A percentile compares a stretch with the other conserved stretches of the same genome.
Evolutionary conservation across 2,888 invertebrate species (phyloP).

Genomic region (Hedychridium roseum): DNA sequence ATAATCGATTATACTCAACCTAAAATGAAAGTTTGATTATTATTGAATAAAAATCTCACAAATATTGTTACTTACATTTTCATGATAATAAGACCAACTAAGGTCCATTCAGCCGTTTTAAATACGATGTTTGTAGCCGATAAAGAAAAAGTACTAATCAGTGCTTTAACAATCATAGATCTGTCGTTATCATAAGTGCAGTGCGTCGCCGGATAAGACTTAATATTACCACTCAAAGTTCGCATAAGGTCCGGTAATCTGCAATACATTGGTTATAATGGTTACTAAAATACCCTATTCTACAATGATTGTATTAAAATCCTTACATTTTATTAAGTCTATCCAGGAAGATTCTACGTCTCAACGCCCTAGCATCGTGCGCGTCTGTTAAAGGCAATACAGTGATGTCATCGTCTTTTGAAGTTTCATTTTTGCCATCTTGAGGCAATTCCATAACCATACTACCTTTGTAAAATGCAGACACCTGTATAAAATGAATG

Average conservation of each 20-base stretch:
- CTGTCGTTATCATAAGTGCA: conserved; percentile 39
- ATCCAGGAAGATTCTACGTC: conserved; percentile 75
- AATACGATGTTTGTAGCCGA: conserved; percentile 77
- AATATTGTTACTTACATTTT: conserved; percentile 74
- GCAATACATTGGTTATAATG: conserved; percentile 18
- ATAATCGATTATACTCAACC: conserved; percentile 51
- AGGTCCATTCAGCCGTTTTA: conserved; percentile 76
- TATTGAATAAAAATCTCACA: no score
- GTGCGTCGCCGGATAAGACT: conserved; percentile 22
- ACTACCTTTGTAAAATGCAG: conserved; percentile 70
- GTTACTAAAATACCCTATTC: background rate
- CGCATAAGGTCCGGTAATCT: conserved; percentile 68
- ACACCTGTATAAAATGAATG: conserved; percentile 61
- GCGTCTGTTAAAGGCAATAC: conserved; percentile 73
- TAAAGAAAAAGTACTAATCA: conserved; percentile 74
- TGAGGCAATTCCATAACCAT: conserved; percentile 56
- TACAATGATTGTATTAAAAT: conserved; percentile 33
- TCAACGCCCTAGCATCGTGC: conserved; percentile 72
- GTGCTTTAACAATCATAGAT: conserved; percentile 44
- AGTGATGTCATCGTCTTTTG: conserved; percentile 54
- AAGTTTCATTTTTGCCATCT: conserved; percentile 31
- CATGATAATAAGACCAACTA: conserved; percentile 75
- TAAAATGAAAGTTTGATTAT: conserved; percentile 34
- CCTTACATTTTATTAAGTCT: conserved; percentile 72
- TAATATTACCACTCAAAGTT: conserved; percentile 60